phyloP scores from a whole-genome alignment of 2,113 vertebrate species.

The Potamarius usumacintae region DNA sequence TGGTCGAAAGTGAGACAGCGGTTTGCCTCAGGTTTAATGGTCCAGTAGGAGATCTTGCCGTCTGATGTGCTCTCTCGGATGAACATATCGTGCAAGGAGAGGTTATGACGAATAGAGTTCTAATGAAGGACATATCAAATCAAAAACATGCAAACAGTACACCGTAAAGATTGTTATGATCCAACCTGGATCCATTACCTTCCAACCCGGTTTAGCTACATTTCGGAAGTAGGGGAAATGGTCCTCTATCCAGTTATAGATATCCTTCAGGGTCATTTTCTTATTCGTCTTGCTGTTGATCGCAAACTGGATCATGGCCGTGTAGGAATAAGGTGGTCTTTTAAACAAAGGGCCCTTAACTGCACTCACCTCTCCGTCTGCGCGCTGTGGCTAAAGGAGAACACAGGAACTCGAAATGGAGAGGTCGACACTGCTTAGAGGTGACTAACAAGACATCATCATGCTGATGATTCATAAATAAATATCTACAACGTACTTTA shows the following conservation, averaged over 20 bases:
- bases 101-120: slow-evolving; percentile 96
- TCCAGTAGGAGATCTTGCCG: slow-evolving; percentile 91
- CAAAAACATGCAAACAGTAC: too few relatives aligned
- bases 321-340: slow-evolving; percentile 94
- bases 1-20: slow-evolving; percentile 89
- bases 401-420: neutral
- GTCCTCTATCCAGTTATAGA: slow-evolving; percentile 94
- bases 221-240: slow-evolving; percentile 93
- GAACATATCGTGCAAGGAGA: slow-evolving; percentile 95
- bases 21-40: slow-evolving; percentile 91
- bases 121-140: slow-evolving; percentile 53
- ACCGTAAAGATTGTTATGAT: too few relatives aligned
- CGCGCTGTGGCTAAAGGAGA: slow-evolving; percentile 12
- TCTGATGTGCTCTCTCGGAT: slow-evolving; percentile 83
- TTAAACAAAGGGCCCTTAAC: slow-evolving; percentile 72
- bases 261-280: slow-evolving; percentile 93
- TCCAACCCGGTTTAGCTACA: slow-evolving; percentile 93
- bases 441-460: too few relatives aligned
- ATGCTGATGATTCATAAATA: too few relatives aligned
- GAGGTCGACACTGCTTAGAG: too few relatives aligned
- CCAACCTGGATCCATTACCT: slow-evolving; percentile 72
- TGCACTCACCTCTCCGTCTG: neutral
- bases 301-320: slow-evolving; percentile 98
- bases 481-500: too few relatives aligned
- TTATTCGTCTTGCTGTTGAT: slow-evolving; percentile 89